Evolutionary conservation across 2,113 vertebrate genomes (phyloP).

Genomic region (Epinephelus cyanopodus): DNA sequence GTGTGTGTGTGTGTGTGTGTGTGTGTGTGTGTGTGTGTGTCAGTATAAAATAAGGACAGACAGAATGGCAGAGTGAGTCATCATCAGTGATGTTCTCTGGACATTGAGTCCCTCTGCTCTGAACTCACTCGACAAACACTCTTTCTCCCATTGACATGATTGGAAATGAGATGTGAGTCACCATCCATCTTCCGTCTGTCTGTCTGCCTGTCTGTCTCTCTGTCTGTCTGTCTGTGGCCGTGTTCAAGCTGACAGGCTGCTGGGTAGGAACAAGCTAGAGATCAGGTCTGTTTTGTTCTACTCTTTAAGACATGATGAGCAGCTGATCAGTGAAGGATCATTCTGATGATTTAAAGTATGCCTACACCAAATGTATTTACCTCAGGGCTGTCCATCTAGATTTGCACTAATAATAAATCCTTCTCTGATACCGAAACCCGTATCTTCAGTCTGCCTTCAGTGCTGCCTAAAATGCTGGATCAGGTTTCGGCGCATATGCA

Average conservation of each 20-base stretch:
- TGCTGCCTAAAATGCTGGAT: too few species aligned
- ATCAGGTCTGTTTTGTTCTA: not conserved
- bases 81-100: constrained; percentile 7
- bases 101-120: constrained; percentile 8
- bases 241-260: not conserved
- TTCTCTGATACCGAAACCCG: too few species aligned
- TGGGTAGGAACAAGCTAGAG: not conserved
- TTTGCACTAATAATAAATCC: not conserved
- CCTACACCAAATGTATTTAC: not conserved
- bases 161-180: constrained; percentile 20
- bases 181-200: not conserved
- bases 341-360: not conserved
- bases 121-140: constrained; percentile 3
- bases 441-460: too few species aligned
- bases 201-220: not conserved
- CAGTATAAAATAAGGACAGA: not conserved
- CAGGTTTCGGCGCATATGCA: too few species aligned
- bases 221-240: not conserved
- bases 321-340: not conserved
- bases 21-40: not conserved
- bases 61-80: constrained; percentile 26
- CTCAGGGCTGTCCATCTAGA: not conserved
- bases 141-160: not conserved
- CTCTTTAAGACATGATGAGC: not conserved
- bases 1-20: not conserved